Percentiles rank a stretch among this genome's conserved stretches.
Conservation (phyloP, 2,113 vertebrate species). For the Macrotis lagotis region DNA sequence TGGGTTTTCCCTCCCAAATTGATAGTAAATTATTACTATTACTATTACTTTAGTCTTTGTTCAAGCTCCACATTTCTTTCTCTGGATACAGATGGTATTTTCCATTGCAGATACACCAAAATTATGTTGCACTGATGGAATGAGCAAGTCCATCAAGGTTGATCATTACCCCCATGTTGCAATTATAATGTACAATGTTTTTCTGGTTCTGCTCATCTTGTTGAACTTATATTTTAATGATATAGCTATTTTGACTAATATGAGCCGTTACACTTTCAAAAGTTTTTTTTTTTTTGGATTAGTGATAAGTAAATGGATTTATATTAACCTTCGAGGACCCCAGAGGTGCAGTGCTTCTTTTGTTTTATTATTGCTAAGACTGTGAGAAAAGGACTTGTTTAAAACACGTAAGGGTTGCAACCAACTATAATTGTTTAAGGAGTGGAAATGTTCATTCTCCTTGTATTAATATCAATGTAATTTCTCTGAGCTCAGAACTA, state of each 20-base stretch:
- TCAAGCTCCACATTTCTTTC: no score
- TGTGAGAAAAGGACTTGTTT: not conserved
- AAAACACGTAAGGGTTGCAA: slow-evolving; percentile 2
- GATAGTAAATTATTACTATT: no score
- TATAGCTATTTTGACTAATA: not conserved
- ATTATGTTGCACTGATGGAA: no score
- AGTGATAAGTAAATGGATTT: no score
- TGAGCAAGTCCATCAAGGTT: no score
- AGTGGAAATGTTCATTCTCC: not conserved
- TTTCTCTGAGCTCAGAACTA: not conserved
- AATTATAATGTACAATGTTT: no score
- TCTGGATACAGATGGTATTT: no score
- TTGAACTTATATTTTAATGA: not conserved
- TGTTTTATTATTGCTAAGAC: not conserved
- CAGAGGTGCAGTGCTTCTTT: not conserved
- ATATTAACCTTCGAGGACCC: not conserved
- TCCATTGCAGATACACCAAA: no score
- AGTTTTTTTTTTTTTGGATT: not conserved
- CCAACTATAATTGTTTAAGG: not conserved
- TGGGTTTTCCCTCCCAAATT: no score
- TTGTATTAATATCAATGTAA: not conserved
- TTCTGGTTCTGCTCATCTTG: no score
- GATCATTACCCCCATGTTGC: no score
- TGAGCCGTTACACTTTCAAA: not conserved
- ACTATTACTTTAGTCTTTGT: no score